Conservation (phyloP, 1,140 invertebrate genomes). For the Trichonephila inaurata region DNA sequence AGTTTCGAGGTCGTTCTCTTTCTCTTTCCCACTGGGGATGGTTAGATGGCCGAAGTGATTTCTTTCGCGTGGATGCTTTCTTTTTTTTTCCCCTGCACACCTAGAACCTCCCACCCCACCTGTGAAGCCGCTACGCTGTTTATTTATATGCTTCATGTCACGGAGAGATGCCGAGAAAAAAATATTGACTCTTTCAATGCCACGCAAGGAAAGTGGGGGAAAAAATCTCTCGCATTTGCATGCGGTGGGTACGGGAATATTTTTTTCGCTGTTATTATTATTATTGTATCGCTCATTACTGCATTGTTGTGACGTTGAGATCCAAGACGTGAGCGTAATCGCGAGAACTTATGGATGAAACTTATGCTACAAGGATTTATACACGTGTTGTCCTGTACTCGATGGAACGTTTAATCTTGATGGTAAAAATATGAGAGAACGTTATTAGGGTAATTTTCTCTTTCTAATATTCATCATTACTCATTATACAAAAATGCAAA, state of each 20-base stretch:
- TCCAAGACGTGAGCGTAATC: too few relatives aligned
- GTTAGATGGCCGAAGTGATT: neutral
- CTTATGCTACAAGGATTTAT: too few relatives aligned
- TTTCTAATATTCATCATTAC: too few relatives aligned
- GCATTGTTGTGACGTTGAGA: neutral
- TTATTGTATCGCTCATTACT: constrained; percentile 4
- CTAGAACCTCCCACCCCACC: neutral
- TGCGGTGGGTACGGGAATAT: neutral
- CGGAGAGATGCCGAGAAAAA: neutral
- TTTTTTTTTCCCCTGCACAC: neutral
- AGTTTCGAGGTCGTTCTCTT: constrained; percentile 28
- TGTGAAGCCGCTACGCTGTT: constrained; percentile 22
- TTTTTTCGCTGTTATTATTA: neutral
- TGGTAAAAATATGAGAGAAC: too few relatives aligned
- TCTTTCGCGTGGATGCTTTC: neutral
- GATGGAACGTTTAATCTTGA: too few relatives aligned
- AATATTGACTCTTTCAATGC: constrained; percentile 19
- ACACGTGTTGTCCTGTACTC: too few relatives aligned
- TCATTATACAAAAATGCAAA: too few relatives aligned
- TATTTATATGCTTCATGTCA: constrained; percentile 11
- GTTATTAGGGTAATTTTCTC: too few relatives aligned
- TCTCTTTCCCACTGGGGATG: neutral
- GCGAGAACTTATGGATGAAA: too few relatives aligned
- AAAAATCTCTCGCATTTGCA: neutral
- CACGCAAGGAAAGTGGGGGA: neutral